Evolutionary conservation across 2,888 invertebrate species (phyloP), one percentile per base, ranked within the genome.

Genomic region (Cosmopolites sordidus): DNA sequence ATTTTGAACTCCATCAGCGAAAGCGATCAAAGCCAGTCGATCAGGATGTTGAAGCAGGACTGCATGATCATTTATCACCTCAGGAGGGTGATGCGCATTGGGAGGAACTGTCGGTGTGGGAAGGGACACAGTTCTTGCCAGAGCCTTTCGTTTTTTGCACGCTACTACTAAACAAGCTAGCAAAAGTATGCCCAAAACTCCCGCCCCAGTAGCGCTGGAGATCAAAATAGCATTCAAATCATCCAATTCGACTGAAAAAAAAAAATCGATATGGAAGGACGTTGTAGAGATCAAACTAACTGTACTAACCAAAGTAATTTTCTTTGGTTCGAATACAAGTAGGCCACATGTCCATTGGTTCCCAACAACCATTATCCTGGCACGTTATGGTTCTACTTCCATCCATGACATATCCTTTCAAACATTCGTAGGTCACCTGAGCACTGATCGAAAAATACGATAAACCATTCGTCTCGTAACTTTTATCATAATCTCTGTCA

Each of bases 11-110:
- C 76, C 76, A 61, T 79, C 77, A 40, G 78, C 77, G 64, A 76
- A 79, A 2, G 79, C 78, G 58, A 79, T 79, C 54, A 79, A 68
- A 27, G 79, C 77, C 61, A 78, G 68, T 42, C 79, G 66, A 64
- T 79, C 79, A n/a, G 75, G 76, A 64, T 77, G 75, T 38, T 73
- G 71, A 37, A 73, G 60, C 18, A 72, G 64, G 38, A 66, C 66
- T 4, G 70, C 69, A 54, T 73, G 73, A 62, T 72, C 72, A 37
- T 58, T 58, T 4, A 51, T 43, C 6, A 54, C 45, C 9, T 53
- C 54, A n/a, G 52, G 45, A 8, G 22, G 22, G 8, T 22, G 22
- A 67, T 66, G 47, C 67, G 61, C 59, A 65, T 67, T 43, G 66
- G 62, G 37, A 64, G 58, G 37, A 60, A 66, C 16, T 65, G 63